These are phyloP conservation scores for Corythaeola cristata DNA, from an alignment of 2,113 vertebrate species.

Conservation along the genomic window DNA sequence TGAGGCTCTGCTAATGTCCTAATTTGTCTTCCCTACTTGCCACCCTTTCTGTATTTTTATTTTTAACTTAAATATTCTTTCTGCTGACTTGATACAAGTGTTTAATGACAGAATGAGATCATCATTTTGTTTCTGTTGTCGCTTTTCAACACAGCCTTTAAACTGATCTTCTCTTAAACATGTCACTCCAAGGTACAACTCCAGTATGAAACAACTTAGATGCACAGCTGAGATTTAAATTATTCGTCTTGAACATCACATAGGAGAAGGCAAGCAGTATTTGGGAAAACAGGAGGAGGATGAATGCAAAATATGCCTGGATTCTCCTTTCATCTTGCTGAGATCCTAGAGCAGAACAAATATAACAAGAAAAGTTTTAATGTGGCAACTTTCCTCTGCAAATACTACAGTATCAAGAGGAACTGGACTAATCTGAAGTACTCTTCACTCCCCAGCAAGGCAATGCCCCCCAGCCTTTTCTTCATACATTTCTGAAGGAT, in stretches of 20 bases:
- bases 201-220: background rate
- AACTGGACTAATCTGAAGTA: background rate
- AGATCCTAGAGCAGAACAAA: background rate
- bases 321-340: background rate
- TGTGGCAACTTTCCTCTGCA: background rate
- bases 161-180: background rate
- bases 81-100: background rate
- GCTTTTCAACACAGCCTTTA: background rate
- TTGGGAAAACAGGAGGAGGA: background rate
- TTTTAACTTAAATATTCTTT: background rate
- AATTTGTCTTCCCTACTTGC: background rate
- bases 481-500: background rate
- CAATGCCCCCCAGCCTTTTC: background rate
- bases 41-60: background rate
- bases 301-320: background rate
- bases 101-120: background rate
- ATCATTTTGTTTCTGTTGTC: background rate
- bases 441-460: background rate
- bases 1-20: background rate
- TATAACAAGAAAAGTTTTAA: background rate
- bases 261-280: background rate
- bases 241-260: background rate
- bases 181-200: background rate
- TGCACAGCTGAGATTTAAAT: background rate
- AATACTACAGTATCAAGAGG: background rate